These are phyloP conservation scores for Cyanoramphus novaezelandiae DNA, from an alignment of 2,113 vertebrate species.

Conservation along the genomic window DNA sequence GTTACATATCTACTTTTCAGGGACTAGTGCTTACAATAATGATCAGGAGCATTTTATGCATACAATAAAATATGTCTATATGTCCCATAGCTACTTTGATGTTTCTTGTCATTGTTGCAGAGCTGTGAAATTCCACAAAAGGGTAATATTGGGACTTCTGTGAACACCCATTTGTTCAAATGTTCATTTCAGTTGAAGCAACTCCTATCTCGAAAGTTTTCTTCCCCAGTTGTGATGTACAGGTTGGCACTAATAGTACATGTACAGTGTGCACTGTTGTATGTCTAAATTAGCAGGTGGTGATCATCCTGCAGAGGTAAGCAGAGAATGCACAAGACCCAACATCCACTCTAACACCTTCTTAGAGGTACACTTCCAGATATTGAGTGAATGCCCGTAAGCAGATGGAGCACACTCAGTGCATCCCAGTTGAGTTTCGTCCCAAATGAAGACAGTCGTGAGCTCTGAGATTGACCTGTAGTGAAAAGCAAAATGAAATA, in stretches of 20 bases:
- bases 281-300: not conserved
- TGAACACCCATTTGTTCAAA: not conserved
- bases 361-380: not conserved
- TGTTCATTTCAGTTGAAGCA: not conserved
- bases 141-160: not conserved
- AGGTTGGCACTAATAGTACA: not conserved
- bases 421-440: not conserved
- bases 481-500: not conserved
- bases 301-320: not conserved
- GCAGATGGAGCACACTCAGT: not conserved
- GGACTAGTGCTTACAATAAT: not conserved
- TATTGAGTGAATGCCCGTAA: fast-evolving
- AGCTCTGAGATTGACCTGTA: not conserved
- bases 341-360: not conserved
- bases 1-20: not conserved
- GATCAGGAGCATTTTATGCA: not conserved
- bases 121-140: not conserved
- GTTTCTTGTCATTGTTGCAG: not conserved
- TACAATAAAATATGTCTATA: not conserved
- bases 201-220: not conserved
- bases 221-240: not conserved
- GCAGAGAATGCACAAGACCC: not conserved
- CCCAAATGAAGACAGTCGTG: not conserved
- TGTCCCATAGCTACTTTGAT: not conserved
- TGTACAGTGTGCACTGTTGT: fast-evolving